These are phyloP conservation scores for Ptychochromis oligacanthus DNA, from an alignment of 2,113 vertebrate species.

Conservation along the genomic window DNA sequence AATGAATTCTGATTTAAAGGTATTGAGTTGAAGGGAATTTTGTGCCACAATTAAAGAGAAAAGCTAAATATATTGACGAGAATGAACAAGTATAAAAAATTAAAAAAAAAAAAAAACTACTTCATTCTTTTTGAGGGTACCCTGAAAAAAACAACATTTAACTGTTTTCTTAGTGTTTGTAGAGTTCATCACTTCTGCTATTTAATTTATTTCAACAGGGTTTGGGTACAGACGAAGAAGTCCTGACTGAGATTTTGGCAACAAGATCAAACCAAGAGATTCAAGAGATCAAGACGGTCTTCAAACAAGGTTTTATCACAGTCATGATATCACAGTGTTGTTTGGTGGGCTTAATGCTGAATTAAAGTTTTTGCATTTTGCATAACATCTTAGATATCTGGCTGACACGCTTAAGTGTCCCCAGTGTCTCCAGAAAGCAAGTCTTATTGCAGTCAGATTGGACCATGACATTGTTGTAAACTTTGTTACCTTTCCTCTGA, in stretches of 20 bases:
- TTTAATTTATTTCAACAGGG: constrained; percentile 72
- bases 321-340: background rate
- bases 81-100: background rate
- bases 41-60: background rate
- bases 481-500: background rate
- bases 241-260: constrained; percentile 87
- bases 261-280: constrained; percentile 88
- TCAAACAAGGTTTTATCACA: constrained; percentile 82
- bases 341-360: background rate
- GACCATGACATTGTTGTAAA: background rate
- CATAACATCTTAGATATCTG: background rate
- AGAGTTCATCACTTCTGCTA: background rate
- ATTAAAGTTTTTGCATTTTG: background rate
- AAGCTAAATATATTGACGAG: background rate
- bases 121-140: background rate
- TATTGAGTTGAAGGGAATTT: background rate
- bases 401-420: background rate
- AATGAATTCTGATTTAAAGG: too few relatives aligned
- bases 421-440: background rate
- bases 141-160: background rate
- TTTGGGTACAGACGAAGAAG: constrained; percentile 87
- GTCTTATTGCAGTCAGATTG: background rate
- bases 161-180: background rate
- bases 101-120: background rate
- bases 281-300: constrained; percentile 79